phyloP scores from a whole-genome alignment of 2,113 vertebrate genomes.

The Bujurquina vittata region DNA sequence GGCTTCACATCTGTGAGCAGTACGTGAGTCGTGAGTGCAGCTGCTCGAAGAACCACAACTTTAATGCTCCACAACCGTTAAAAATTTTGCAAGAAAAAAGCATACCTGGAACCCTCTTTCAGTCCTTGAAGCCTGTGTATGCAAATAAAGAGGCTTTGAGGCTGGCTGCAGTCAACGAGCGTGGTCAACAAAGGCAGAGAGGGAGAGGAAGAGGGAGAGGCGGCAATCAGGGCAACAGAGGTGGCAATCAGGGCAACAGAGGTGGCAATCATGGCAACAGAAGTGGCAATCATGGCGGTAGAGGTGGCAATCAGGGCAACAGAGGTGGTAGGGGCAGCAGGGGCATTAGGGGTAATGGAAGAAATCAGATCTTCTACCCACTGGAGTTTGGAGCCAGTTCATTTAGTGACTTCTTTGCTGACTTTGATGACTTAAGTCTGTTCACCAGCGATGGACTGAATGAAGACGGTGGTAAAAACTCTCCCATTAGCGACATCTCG shows the following conservation, averaged over 20 bases:
- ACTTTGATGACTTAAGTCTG: fast-evolving
- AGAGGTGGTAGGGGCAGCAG: neutral
- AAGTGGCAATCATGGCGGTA: too few relatives aligned
- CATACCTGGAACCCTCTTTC: constrained; percentile 52
- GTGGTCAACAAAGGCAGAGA: constrained; percentile 45
- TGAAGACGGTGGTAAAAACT: neutral
- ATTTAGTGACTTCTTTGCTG: neutral
- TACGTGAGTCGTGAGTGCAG: constrained; percentile 54
- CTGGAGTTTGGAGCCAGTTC: fast-evolving
- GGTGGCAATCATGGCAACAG: neutral
- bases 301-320: neutral
- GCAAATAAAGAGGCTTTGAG: constrained; percentile 65
- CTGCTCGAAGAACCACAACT: constrained; percentile 68
- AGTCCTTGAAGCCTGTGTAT: constrained; percentile 57
- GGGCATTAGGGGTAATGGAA: neutral
- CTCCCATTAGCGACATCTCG: neutral
- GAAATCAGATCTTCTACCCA: neutral
- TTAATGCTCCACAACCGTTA: constrained; percentile 63
- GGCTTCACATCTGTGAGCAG: constrained; percentile 75
- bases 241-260: neutral
- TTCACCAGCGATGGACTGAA: fast-evolving
- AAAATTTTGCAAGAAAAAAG: constrained; percentile 38
- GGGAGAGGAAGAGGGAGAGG: neutral
- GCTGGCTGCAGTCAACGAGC: neutral
- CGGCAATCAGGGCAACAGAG: neutral